Evolutionary conservation across 2,797 vertebrate species (phyloP).

Genomic region (Decapterus maruadsi): DNA sequence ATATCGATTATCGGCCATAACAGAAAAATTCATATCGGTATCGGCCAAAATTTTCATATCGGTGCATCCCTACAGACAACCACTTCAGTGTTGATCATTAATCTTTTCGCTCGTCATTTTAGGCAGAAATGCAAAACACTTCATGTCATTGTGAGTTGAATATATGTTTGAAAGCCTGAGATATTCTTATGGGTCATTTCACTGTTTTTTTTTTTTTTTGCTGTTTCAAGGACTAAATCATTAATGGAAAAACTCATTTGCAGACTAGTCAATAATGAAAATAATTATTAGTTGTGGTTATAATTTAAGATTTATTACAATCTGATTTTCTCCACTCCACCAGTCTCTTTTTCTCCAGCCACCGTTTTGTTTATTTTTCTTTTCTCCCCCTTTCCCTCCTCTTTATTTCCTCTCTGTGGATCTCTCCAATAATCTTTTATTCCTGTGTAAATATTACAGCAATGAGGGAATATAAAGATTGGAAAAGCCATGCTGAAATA

Average conservation of each 20-base stretch:
- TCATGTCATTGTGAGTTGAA: not conserved
- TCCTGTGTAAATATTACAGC: slow-evolving; percentile 78
- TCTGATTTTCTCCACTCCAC: slow-evolving; percentile 13
- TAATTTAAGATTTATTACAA: slow-evolving; percentile 32
- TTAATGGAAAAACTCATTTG: slow-evolving; percentile 30
- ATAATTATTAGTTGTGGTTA: slow-evolving; percentile 36
- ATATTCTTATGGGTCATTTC: not conserved
- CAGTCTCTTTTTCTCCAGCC: slow-evolving; percentile 26
- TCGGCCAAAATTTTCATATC: too few relatives aligned
- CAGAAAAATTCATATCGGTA: too few relatives aligned
- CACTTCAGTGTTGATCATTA: not conserved
- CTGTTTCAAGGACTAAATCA: slow-evolving; percentile 17
- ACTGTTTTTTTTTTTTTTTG: not conserved
- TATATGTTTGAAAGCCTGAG: not conserved
- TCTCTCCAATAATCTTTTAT: slow-evolving; percentile 76
- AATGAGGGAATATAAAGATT: slow-evolving; percentile 74
- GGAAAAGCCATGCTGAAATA: slow-evolving; percentile 66
- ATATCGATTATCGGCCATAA: too few relatives aligned
- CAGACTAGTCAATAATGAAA: slow-evolving; percentile 43
- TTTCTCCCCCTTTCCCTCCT: slow-evolving; percentile 25
- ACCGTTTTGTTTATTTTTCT: slow-evolving; percentile 49
- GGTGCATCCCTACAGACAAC: too few relatives aligned
- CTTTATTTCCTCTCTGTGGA: slow-evolving; percentile 59
- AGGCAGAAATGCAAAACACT: slow-evolving; percentile 3
- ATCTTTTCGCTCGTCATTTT: not conserved